Conservation (phyloP, 2,888 invertebrate species). For the Colostygia pectinataria region DNA sequence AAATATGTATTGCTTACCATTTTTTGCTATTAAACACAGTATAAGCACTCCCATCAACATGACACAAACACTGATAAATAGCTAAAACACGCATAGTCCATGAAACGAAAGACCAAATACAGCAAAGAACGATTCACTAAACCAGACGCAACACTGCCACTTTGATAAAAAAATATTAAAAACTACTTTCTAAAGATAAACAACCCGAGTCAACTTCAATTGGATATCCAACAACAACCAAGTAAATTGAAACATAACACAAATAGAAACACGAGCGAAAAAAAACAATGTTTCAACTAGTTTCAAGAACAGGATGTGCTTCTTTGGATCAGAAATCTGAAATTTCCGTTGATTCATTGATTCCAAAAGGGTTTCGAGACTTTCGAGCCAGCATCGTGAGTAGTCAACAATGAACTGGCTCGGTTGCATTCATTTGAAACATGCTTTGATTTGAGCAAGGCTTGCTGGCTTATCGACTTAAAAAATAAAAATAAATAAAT, state of each 20-base stretch:
- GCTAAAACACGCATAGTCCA: not conserved
- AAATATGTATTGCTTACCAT: constrained; percentile 9
- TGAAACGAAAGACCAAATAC: not conserved
- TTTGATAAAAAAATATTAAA: not conserved
- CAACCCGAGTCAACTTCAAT: no score
- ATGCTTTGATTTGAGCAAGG: constrained; percentile 51
- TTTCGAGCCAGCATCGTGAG: constrained; percentile 1
- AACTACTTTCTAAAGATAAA: no score
- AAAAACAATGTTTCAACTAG: no score
- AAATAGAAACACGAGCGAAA: not conserved
- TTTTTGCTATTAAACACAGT: constrained; percentile 7
- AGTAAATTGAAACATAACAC: not conserved
- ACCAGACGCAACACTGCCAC: not conserved
- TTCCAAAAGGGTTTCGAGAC: not conserved
- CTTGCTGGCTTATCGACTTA: not conserved
- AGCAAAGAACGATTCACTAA: not conserved
- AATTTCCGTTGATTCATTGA: not conserved
- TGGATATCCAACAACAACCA: no score
- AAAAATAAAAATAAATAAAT: constrained; percentile 23
- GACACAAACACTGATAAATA: constrained; percentile 7
- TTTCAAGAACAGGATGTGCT: no score
- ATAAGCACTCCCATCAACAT: constrained; percentile 45
- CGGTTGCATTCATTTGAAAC: constrained; percentile 37
- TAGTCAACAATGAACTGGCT: constrained; percentile 28
- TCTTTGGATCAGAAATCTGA: not conserved